These are phyloP conservation scores for Apamea crenata DNA, from an alignment of 2,888 invertebrate species.

Conservation along the genomic window DNA sequence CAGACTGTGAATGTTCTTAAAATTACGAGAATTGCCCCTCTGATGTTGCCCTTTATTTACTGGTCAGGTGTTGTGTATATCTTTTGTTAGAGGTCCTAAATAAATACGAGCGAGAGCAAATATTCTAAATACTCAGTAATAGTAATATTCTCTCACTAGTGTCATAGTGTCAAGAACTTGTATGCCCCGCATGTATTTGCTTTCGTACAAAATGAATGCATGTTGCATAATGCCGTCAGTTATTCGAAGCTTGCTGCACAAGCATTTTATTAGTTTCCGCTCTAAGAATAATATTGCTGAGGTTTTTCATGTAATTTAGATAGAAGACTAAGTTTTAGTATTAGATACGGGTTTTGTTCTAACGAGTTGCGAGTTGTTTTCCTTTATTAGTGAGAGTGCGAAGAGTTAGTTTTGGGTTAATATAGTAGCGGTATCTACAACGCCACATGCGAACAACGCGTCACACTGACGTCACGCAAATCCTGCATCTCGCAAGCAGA, in stretches of 20 bases:
- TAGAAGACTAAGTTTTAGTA: not conserved
- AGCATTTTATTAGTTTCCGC: constrained; percentile 55
- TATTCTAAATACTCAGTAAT: not conserved
- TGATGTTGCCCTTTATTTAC: not conserved
- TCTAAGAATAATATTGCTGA: constrained; percentile 11
- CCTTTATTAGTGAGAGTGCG: not conserved
- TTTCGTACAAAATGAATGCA: constrained; percentile 41
- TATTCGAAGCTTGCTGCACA: constrained; percentile 16
- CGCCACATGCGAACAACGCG: no score
- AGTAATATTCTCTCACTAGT: constrained; percentile 10
- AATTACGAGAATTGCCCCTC: no score
- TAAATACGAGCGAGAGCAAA: not conserved
- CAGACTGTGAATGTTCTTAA: no score
- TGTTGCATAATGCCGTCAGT: constrained; percentile 35
- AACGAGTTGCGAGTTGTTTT: not conserved
- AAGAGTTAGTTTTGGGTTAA: not conserved
- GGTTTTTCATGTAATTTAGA: constrained; percentile 21
- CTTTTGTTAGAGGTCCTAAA: not conserved
- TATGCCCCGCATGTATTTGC: constrained; percentile 26
- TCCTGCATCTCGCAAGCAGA: no score
- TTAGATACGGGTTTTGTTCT: not conserved
- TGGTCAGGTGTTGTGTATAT: not conserved
- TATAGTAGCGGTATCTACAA: no score
- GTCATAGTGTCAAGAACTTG: constrained; percentile 21
- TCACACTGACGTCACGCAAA: no score